These are phyloP conservation scores for Corythoichthys intestinalis DNA, from an alignment of 2,113 vertebrate genomes.

Conservation along the genomic window DNA sequence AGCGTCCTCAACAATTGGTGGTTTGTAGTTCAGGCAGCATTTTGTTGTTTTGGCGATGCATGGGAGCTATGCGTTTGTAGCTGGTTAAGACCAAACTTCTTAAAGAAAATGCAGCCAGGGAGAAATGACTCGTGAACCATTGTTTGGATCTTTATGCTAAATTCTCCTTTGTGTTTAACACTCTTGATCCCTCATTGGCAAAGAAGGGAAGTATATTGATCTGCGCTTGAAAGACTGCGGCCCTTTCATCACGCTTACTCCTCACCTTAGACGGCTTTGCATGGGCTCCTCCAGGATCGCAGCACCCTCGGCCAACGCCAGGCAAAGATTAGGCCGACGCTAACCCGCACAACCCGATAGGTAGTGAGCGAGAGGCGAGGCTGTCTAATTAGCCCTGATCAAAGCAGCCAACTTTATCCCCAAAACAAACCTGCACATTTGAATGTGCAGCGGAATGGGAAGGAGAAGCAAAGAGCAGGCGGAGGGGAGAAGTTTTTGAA, in stretches of 20 bases:
- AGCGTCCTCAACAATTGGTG: background rate
- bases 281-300: conserved; percentile 69
- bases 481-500: conserved; percentile 50
- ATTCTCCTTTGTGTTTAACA: conserved; percentile 67
- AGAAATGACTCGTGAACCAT: conserved; percentile 65
- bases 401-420: conserved; percentile 72
- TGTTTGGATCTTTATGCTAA: conserved; percentile 77
- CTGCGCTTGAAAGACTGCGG: conserved; percentile 58
- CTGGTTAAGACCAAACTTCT: background rate
- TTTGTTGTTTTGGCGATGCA: background rate
- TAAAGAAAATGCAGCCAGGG: background rate
- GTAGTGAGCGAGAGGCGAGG: conserved; percentile 60
- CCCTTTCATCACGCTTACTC: conserved; percentile 70
- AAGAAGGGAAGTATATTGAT: conserved; percentile 73
- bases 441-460: conserved; percentile 54
- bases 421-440: conserved; percentile 78
- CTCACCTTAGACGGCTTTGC: conserved; percentile 72
- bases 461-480: conserved; percentile 36
- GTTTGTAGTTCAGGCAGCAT: background rate
- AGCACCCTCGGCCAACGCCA: conserved; percentile 81
- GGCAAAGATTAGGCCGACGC: conserved; percentile 72
- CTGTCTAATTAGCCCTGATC: conserved; percentile 79
- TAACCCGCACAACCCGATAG: conserved; percentile 71
- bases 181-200: conserved; percentile 73
- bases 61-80: background rate